Percentiles rank a stretch among this genome's conserved stretches.
These are phyloP conservation scores for Eleginops maclovinus DNA, from an alignment of 2,113 vertebrate species.

Conservation along the genomic window DNA sequence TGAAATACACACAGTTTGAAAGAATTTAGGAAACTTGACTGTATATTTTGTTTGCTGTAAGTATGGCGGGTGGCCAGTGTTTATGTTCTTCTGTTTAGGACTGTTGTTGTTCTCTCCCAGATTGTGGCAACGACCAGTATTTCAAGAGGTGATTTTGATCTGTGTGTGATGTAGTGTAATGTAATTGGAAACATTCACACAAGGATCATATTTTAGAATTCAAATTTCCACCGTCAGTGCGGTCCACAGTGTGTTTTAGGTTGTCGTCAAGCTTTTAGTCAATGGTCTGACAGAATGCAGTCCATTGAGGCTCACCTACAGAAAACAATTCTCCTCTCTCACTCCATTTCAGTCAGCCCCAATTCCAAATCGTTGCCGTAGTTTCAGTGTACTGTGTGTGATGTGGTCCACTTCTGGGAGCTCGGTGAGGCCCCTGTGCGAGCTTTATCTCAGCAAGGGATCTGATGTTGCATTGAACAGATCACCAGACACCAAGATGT, in stretches of 20 bases:
- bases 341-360: constrained; percentile 24
- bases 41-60: constrained; percentile 27
- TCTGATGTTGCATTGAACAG: constrained; percentile 34
- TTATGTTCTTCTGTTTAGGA: constrained; percentile 42
- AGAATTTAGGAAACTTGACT: constrained; percentile 16
- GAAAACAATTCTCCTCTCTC: constrained; percentile 6
- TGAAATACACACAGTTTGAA: constrained; percentile 14
- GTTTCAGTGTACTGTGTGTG: constrained; percentile 24
- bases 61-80: constrained; percentile 15
- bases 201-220: constrained; percentile 2
- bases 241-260: constrained; percentile 25
- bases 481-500: constrained; percentile 11
- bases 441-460: constrained; percentile 5
- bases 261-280: constrained; percentile 30
- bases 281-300: constrained; percentile 20
- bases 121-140: constrained; percentile 25
- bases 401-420: constrained; percentile 43
- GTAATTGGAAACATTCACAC: constrained; percentile 45
- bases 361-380: constrained; percentile 18
- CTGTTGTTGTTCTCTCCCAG: constrained; percentile 41
- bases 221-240: background rate
- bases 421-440: background rate
- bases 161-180: constrained; percentile 10
- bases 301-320: constrained; percentile 17
- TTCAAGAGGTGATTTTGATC: constrained; percentile 26